These are phyloP conservation scores for Poecilia velifera DNA, from an alignment of 2,797 vertebrate genomes.

Conservation along the genomic window DNA sequence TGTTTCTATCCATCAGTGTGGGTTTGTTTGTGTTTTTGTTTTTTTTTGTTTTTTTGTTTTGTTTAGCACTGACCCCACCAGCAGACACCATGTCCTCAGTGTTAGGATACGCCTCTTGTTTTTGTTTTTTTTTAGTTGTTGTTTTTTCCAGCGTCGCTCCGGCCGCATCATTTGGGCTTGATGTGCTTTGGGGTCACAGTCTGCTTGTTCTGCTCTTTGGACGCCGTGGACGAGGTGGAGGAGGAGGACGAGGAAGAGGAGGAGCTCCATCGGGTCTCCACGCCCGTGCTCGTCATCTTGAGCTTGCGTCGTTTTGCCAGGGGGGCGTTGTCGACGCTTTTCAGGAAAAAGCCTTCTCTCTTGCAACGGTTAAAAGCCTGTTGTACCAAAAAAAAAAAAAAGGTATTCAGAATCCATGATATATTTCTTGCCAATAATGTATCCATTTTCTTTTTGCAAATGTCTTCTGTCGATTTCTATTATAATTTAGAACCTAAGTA, in stretches of 20 bases:
- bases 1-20: constrained; percentile 38
- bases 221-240: constrained; percentile 74
- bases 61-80: constrained; percentile 22
- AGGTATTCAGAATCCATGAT: background rate
- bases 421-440: background rate
- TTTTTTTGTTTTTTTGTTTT: background rate
- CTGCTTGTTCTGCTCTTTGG: constrained; percentile 74
- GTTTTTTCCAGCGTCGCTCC: constrained; percentile 15
- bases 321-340: constrained; percentile 93
- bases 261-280: constrained; percentile 86
- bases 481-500: no score
- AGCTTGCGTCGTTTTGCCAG: constrained; percentile 91
- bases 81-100: constrained; percentile 28
- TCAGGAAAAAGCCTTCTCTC: constrained; percentile 91
- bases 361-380: constrained; percentile 93
- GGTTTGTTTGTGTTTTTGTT: background rate
- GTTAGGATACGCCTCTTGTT: constrained; percentile 24
- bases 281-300: constrained; percentile 89
- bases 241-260: constrained; percentile 87
- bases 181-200: constrained; percentile 71
- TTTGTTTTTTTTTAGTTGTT: background rate
- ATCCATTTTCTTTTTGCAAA: no score
- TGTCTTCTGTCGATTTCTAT: no score
- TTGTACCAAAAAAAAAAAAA: background rate
- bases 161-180: constrained; percentile 49